Evolutionary conservation across 2,797 vertebrate genomes (phyloP).

Genomic region (Chelmon rostratus): DNA sequence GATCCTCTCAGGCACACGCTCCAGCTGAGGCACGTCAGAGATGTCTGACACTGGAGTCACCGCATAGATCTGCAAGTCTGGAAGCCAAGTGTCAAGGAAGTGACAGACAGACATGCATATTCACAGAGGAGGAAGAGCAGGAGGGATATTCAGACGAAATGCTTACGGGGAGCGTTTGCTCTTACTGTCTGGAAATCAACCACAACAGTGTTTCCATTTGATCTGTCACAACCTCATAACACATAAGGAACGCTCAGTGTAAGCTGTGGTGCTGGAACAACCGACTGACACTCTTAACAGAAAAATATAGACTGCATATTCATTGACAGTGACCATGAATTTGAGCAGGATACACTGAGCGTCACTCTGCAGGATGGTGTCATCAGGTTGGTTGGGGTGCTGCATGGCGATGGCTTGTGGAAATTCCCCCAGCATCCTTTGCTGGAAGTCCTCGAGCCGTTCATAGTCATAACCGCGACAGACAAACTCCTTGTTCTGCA

Average conservation of each 20-base stretch:
- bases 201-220: neutral
- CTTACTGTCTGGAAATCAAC: constrained; percentile 24
- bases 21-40: constrained; percentile 95
- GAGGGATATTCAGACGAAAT: constrained; percentile 27
- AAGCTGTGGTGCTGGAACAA: neutral
- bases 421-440: constrained; percentile 99
- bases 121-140: constrained; percentile 35
- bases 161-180: constrained; percentile 22
- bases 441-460: constrained; percentile 97
- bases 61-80: constrained; percentile 98
- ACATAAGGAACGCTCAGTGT: neutral
- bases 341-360: constrained; percentile 95
- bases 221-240: neutral
- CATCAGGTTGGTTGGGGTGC: constrained; percentile 98
- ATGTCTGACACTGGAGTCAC: constrained; percentile 97
- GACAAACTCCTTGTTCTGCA: constrained; percentile 98
- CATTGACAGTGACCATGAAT: no score
- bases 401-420: constrained; percentile 99
- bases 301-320: no score
- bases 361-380: constrained; percentile 95
- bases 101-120: constrained; percentile 54
- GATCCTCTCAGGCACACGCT: constrained; percentile 97
- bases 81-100: constrained; percentile 86
- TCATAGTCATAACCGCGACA: constrained; percentile 99
- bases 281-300: neutral